Base-by-base conservation (phyloP, 1,140 invertebrate species). In the Drosophila pectinifera region DNA sequence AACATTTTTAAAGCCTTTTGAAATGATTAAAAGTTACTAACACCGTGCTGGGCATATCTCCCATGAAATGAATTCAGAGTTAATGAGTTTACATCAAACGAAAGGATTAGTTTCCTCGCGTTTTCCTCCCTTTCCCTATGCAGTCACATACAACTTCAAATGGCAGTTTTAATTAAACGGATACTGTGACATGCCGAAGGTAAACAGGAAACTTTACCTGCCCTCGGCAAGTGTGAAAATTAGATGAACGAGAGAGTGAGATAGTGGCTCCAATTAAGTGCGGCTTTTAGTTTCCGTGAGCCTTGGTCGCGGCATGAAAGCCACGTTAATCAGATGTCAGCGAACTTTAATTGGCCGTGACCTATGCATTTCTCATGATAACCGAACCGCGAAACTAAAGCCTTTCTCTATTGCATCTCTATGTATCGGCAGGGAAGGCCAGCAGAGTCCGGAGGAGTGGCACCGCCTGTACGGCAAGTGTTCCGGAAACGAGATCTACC, bases 401-500 rank as follows among this genome's bases (percentile, higher is more conserved):
- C 28, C 36, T 6, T 18, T 31, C 18, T 18, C 24, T 42, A 28
- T 14, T 5, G 41, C 4, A 16, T 31, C 8, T 31, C 28, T 31
- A 8, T 31, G 10, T 31, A 8, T 31, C 10, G 5, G 22, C 92
- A 99, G 98, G 92, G 98, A 99, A 93, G 98, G 98, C 0, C 97
- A 99, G 93, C 97, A 97, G 79, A 99, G 98, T 1, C 96, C 96
- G 61, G 98, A 99, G 93, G 97, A 99, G 92, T 99, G 98, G 98
- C 98, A 99, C 91, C 94, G 97, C 43, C 93, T 99, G 7, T 99
- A 99, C 92, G 98, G 98, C 16, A 96, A 98, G 91, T 99, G 98
- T 93, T 99, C 98, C 1, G 98, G 98, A 61, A 99, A 99, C 93
- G 98, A 99, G 94, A 99, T 99, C 88, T 99, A 99, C 93, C 98